phyloP scores from a whole-genome alignment of 2,113 vertebrate genomes.

The Pedionomus torquatus region DNA sequence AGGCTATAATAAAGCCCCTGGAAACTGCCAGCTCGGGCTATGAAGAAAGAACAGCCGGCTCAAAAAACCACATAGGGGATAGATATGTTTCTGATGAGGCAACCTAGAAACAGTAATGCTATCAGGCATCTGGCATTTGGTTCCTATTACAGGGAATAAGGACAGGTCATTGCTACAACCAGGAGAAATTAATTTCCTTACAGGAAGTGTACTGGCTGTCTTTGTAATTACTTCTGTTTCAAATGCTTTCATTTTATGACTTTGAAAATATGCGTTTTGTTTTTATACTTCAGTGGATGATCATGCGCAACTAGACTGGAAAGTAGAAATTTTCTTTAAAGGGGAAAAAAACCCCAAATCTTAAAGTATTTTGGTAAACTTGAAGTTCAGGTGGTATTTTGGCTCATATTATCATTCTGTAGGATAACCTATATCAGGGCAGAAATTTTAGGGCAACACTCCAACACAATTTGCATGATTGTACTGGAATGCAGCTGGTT shows the following conservation, averaged over 20 bases:
- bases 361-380: not conserved
- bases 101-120: not conserved
- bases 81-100: not conserved
- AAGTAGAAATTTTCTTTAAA: not conserved
- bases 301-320: not conserved
- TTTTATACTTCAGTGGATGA: not conserved
- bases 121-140: not conserved
- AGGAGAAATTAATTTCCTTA: conserved; percentile 18
- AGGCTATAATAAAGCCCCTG: not conserved
- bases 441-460: not conserved
- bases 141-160: conserved; percentile 2
- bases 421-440: not conserved
- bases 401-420: not conserved
- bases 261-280: not conserved
- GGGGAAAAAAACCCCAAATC: not conserved
- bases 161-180: not conserved
- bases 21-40: not conserved
- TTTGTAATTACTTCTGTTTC: conserved; percentile 11
- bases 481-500: not conserved
- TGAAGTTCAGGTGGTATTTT: not conserved
- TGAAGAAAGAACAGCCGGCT: not conserved
- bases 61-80: not conserved
- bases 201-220: not conserved
- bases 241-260: conserved; percentile 20
- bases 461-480: not conserved